Conservation (phyloP, 2,797 vertebrate genomes). For the Crenichthys baileyi region DNA sequence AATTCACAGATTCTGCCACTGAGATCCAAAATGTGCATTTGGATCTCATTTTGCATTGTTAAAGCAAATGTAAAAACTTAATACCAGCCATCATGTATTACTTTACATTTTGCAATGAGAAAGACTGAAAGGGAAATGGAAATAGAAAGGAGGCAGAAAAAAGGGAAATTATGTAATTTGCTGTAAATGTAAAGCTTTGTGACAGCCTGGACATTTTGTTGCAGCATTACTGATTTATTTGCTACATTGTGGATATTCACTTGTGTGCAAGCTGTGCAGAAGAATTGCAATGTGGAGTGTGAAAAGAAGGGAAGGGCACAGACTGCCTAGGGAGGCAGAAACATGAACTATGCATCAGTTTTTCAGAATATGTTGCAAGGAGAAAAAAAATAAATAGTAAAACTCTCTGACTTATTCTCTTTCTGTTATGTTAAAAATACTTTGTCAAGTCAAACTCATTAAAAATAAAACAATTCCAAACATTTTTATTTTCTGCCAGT, state of each 20-base stretch:
- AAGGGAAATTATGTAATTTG: neutral
- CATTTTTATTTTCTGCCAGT: neutral
- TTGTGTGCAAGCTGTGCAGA: slow-evolving; percentile 6
- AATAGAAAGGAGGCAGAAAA: neutral
- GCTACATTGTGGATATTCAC: slow-evolving; percentile 2
- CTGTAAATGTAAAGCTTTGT: neutral
- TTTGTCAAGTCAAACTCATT: neutral
- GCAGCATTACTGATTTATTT: slow-evolving; percentile 2
- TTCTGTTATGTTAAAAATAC: neutral
- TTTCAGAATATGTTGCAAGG: neutral
- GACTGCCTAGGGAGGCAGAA: neutral
- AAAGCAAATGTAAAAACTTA: neutral
- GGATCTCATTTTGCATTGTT: neutral
- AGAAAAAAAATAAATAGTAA: neutral
- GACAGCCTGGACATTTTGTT: neutral
- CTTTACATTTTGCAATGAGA: neutral
- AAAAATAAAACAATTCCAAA: too few species aligned
- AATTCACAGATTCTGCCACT: neutral
- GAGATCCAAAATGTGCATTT: neutral
- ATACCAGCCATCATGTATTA: neutral
- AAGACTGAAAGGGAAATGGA: neutral
- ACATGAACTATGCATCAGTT: slow-evolving; percentile 6
- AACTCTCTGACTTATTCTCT: neutral
- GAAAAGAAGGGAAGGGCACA: neutral
- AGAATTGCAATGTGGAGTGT: neutral